phyloP scores from a whole-genome alignment of 1,140 invertebrate species.

The Drosophila orosa region DNA sequence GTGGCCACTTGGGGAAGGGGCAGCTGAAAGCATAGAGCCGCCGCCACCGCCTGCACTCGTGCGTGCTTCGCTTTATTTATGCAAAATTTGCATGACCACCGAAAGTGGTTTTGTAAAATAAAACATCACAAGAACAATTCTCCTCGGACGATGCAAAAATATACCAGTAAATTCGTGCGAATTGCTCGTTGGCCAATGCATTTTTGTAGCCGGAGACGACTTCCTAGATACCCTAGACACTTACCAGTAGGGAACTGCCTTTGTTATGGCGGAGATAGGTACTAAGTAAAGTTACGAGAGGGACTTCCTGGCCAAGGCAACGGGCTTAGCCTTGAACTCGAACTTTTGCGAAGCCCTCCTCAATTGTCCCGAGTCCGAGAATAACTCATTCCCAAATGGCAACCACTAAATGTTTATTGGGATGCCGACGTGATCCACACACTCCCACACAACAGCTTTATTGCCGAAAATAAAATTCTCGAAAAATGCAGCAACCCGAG shows the following conservation, averaged over 20 bases:
- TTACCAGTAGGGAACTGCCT: neutral
- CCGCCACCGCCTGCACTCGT: constrained; percentile 23
- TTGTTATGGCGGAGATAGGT: constrained; percentile 16
- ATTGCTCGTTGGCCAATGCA: constrained; percentile 55
- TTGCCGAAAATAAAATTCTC: constrained; percentile 3
- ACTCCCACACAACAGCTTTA: constrained; percentile 10
- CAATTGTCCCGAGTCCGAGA: neutral
- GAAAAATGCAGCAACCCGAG: neutral
- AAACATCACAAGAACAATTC: constrained; percentile 18
- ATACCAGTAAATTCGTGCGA: constrained; percentile 44
- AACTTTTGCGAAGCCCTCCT: constrained; percentile 23
- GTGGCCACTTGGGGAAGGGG: constrained; percentile 4
- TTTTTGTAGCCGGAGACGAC: constrained; percentile 18
- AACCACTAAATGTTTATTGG: constrained; percentile 38
- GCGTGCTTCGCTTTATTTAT: constrained; percentile 56
- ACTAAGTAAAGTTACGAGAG: constrained; percentile 25
- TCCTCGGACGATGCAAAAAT: constrained; percentile 14
- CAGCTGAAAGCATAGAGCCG: constrained; percentile 15
- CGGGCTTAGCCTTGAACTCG: constrained; percentile 35
- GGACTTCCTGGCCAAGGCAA: constrained; percentile 17
- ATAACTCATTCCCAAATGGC: constrained; percentile 25
- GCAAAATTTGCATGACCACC: constrained; percentile 62
- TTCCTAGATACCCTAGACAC: constrained; percentile 18
- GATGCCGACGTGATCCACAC: constrained; percentile 5
- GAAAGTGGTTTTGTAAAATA: constrained; percentile 42